A percentile compares a stretch with the other conserved stretches of the same genome.
Conservation (phyloP, 2,888 invertebrate species). For the Tetranychus piercei region DNA sequence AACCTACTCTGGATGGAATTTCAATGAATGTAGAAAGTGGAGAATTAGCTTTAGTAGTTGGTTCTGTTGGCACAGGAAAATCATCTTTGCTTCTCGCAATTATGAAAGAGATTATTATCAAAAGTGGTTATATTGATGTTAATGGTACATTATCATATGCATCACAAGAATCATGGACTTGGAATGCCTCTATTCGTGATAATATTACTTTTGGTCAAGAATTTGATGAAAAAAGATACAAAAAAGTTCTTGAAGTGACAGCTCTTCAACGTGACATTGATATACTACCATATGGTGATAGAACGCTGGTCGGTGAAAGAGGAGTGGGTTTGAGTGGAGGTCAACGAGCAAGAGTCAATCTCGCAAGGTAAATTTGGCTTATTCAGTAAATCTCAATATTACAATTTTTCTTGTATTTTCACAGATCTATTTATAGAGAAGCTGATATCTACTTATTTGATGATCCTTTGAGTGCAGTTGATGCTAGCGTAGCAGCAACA, state of each 20-base stretch:
- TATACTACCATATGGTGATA: constrained; percentile 36
- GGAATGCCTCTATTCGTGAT: constrained; percentile 55
- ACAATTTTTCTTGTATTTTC: background rate
- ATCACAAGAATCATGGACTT: constrained; percentile 48
- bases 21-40: constrained; percentile 34
- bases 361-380: constrained; percentile 31
- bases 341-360: constrained; percentile 40
- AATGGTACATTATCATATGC: constrained; percentile 35
- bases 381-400: background rate
- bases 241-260: constrained; percentile 40
- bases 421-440: constrained; percentile 24
- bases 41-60: constrained; percentile 46
- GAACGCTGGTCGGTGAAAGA: constrained; percentile 39
- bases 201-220: constrained; percentile 75
- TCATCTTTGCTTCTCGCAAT: constrained; percentile 33
- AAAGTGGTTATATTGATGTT: constrained; percentile 29
- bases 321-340: constrained; percentile 41
- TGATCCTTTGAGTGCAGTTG: constrained; percentile 27
- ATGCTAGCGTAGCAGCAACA: constrained; percentile 21
- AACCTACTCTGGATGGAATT: constrained; percentile 26
- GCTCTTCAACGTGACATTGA: constrained; percentile 36
- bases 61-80: constrained; percentile 58
- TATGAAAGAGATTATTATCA: constrained; percentile 34
- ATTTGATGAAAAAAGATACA: constrained; percentile 39
- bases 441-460: constrained; percentile 27